phyloP scores from a whole-genome alignment of 2,113 vertebrate species.

The Pyrgilauda ruficollis region DNA sequence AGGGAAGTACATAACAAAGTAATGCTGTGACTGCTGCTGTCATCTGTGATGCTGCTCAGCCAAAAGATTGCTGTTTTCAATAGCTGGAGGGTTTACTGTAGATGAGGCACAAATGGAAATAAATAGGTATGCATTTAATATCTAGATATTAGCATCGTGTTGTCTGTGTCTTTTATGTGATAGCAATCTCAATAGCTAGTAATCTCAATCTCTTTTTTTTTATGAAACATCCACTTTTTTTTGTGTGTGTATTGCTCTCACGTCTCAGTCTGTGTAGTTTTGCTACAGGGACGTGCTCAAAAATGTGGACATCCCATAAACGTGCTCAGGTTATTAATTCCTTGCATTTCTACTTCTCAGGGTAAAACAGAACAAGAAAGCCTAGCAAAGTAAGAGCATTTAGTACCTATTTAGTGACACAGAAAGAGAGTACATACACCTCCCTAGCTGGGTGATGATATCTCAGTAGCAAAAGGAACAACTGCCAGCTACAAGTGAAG shows the following conservation, averaged over 20 bases:
- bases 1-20: background rate
- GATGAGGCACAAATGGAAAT: background rate
- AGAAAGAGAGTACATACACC: background rate
- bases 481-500: conserved; percentile 49
- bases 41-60: background rate
- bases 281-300: background rate
- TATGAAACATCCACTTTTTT: background rate
- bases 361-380: background rate
- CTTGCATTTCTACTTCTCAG: background rate
- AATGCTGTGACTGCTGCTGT: background rate
- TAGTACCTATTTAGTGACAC: background rate
- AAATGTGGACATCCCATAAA: background rate
- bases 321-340: background rate
- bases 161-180: background rate
- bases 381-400: background rate
- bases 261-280: background rate
- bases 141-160: background rate
- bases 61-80: background rate
- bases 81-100: background rate
- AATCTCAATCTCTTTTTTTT: background rate
- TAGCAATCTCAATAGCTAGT: background rate
- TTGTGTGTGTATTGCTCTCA: background rate
- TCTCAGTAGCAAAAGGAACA: background rate
- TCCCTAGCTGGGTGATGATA: background rate
- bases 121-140: background rate